Base-by-base conservation (phyloP, 2,888 invertebrate genomes). In the Drosophila nr. medialis region DNA sequence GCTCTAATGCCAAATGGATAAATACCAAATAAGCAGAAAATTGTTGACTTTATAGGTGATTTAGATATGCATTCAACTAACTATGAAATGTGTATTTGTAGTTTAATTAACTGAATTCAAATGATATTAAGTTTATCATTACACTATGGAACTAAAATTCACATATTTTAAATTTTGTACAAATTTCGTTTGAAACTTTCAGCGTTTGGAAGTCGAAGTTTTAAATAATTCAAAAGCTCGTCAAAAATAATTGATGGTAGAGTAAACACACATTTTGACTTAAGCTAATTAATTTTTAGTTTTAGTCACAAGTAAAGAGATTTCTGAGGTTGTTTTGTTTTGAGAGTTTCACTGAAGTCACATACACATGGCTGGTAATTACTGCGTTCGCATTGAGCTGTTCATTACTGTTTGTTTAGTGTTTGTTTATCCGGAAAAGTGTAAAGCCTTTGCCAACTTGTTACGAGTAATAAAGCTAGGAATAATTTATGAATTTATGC, bases 401-500 rank as follows among this genome's bases (percentile, higher is more conserved):
- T 45, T 27, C 24, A 15, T 49, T 11, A 6, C 18, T 18, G n/a
- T 15, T 15, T 75, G 50, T 72, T 64, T 71, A 15, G 18, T 75
- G 50, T 77, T 61, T 71, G 29, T 51, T 48, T 30, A 50, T 45
- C 18, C 11, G 56, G 13, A n/a, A 63, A 34, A 38, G 36, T 34
- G 29, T 48, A 55, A 36, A 27, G 61, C 13, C 42, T 63, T 48
- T 59, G 55, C 24, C 42, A 77, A 67, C 55, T 64, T 62, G 53
- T 74, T 64, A 66, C 62, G 40, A 55, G 21, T 64, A 49, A 29
- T 34, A n/a, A 36, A 7, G 32, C 51, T 53, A 51, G 66, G 62
- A 55, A 85, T 86, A 81, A 86, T 72, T 83, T 68, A 88, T 88
- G 71, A 81, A 73, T 63, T 81, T 74, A 69, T 77, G 71, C 74